Base-by-base conservation (phyloP, 2,797 vertebrate species). In the Lophotriccus pileatus region DNA sequence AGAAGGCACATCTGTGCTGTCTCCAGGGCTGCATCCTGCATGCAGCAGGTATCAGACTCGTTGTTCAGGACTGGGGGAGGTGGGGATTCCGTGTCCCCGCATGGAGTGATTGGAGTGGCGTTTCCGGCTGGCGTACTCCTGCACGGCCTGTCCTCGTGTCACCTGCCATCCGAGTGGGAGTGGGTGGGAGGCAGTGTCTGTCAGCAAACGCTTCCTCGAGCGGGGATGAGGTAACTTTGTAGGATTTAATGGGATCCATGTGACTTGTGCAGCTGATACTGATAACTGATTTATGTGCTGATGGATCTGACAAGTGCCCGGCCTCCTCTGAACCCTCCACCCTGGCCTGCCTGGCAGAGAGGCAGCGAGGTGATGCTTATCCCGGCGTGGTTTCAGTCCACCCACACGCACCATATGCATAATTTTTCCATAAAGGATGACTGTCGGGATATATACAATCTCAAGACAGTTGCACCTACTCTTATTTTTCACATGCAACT, bases 391-490 rank as follows among this genome's bases (percentile, higher is more conserved):
- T 89, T 78, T 46, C 68, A 13, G 44, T 80, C 94, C 91, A 34
- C 89, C 89, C 94, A 87, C 96, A 34, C 5, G 1, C 84, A 66
- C 88, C 92, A 92, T 75, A 91, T 84, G 92, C 58, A n/a, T 60
- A 23, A 39, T 53, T 83, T 52, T 76, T 83, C 72, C 37, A 32
- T 81, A 36, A 46, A 58, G 60, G 37, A 34, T 60, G 53, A 5
- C 27, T 80, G 44, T 77, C 0, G 0, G 44, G 56, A 53, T 85
- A 10, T 55, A 6, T 23, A 2, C 15, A 10, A 39, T 64, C 76
- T 60, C 72, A 64, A 79, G 91, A 10, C 7, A 28, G 39, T 69
- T 68, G 14, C 32, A 25, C 0, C 0, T 66, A 46, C 14, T 70
- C 52, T 37, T 32, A 5, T 30, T 95, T 94, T 92, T 84, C 63